Evolutionary conservation across 2,888 invertebrate species (phyloP).

Genomic region (Drosophila kambysellisi): DNA sequence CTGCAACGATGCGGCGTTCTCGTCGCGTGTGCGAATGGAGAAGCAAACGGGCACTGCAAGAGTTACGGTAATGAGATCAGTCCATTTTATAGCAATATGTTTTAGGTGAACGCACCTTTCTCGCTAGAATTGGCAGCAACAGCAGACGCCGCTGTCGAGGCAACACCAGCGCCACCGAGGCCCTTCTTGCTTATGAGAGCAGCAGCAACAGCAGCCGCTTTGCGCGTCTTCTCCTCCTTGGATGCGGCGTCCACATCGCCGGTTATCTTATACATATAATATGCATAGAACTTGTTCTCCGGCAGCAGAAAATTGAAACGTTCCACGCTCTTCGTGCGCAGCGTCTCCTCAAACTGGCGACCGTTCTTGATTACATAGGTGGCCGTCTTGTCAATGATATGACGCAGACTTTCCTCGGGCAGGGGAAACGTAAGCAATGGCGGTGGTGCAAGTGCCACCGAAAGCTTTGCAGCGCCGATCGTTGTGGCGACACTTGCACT

Average conservation of each 20-base stretch:
- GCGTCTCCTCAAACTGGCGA: slow-evolving; percentile 95
- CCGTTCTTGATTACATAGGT: slow-evolving; percentile 98
- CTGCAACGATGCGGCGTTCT: slow-evolving; percentile 88
- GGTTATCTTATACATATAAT: slow-evolving; percentile 90
- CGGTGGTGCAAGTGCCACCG: slow-evolving; percentile 42
- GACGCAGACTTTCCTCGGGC: slow-evolving; percentile 93
- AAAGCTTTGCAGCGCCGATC: neutral
- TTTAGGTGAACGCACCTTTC: slow-evolving; percentile 41
- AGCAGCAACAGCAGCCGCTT: slow-evolving; percentile 81
- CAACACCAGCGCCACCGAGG: slow-evolving; percentile 43
- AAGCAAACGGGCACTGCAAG: slow-evolving; percentile 91
- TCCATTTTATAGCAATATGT: no score
- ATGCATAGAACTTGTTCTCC: slow-evolving; percentile 91
- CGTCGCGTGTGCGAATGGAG: slow-evolving; percentile 93
- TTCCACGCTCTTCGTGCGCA: slow-evolving; percentile 92
- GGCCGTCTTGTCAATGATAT: slow-evolving; percentile 98
- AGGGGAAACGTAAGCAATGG: slow-evolving; percentile 85
- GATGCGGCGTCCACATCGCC: slow-evolving; percentile 82
- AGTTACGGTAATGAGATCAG: neutral
- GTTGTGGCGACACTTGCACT: neutral
- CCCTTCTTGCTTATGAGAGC: slow-evolving; percentile 80
- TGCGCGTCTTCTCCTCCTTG: slow-evolving; percentile 82
- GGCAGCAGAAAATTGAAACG: slow-evolving; percentile 94
- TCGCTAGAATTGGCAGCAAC: slow-evolving; percentile 23
- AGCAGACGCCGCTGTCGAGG: neutral